phyloP scores from a whole-genome alignment of 2,113 vertebrate species.

The Kryptolebias marmoratus region DNA sequence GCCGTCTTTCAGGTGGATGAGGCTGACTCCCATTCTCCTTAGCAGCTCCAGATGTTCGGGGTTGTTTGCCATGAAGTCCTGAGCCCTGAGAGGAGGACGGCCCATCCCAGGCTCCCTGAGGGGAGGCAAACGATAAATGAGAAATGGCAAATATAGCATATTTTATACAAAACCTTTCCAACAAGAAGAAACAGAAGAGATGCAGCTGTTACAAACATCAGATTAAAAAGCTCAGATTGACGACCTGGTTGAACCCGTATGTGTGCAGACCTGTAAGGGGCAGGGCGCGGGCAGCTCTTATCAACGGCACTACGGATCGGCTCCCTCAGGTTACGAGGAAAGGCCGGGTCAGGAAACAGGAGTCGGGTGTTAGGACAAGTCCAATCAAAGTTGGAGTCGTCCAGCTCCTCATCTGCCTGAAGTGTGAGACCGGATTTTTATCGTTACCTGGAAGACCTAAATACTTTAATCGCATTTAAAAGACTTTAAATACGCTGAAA shows the following conservation, averaged over 20 bases:
- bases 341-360: slow-evolving; percentile 95
- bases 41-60: slow-evolving; percentile 96
- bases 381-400: slow-evolving; percentile 98
- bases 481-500: not conserved
- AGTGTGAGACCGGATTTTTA: not conserved
- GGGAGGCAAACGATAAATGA: not conserved
- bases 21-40: slow-evolving; percentile 97
- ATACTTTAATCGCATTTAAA: not conserved
- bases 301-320: slow-evolving; percentile 96
- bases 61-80: slow-evolving; percentile 99
- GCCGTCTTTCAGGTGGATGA: slow-evolving; percentile 98
- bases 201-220: not conserved
- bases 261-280: slow-evolving; percentile 62
- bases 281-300: slow-evolving; percentile 92
- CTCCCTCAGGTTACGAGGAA: slow-evolving; percentile 91
- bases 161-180: not conserved
- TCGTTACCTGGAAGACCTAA: not conserved
- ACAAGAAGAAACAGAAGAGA: not conserved
- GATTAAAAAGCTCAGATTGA: not conserved
- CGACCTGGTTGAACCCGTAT: not conserved
- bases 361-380: slow-evolving; percentile 97
- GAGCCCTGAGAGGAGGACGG: slow-evolving; percentile 90
- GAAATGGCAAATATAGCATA: not conserved
- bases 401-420: slow-evolving; percentile 84
- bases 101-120: slow-evolving; percentile 83